Conservation (phyloP, 1,140 invertebrate genomes). For the Drosophila cardini region DNA sequence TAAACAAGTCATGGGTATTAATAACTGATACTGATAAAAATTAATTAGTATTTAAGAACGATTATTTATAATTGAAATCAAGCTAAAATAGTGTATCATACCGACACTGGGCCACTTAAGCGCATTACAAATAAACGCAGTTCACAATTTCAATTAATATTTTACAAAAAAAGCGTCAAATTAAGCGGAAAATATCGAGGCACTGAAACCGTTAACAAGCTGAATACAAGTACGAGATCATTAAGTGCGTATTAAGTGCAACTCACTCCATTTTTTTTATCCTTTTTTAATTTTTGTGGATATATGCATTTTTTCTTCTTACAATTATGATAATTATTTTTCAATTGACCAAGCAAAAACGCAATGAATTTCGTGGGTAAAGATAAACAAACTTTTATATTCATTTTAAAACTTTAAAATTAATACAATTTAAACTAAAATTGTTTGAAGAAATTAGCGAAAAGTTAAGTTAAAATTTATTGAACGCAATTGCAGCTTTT, state of each 20-base stretch:
- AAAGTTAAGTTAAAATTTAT: background rate
- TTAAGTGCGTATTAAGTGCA: slow-evolving; percentile 18
- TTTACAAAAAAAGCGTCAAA: slow-evolving; percentile 31
- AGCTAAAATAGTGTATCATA: slow-evolving; percentile 27
- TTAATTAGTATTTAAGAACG: slow-evolving; percentile 19
- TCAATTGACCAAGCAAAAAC: slow-evolving; percentile 50
- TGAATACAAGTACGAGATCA: slow-evolving; percentile 5
- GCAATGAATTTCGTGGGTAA: too few relatives aligned
- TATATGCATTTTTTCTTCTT: background rate
- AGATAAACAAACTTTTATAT: too few relatives aligned
- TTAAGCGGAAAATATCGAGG: background rate
- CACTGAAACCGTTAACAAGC: background rate
- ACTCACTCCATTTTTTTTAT: slow-evolving; percentile 7
- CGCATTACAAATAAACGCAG: slow-evolving; percentile 34
- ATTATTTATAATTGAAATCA: slow-evolving; percentile 51
- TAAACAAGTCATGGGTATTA: background rate
- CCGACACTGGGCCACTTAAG: slow-evolving; percentile 29
- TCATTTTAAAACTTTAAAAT: too few relatives aligned
- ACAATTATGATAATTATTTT: slow-evolving; percentile 63
- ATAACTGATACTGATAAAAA: slow-evolving; percentile 24
- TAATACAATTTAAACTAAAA: too few relatives aligned
- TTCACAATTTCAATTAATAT: slow-evolving; percentile 46
- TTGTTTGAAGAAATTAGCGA: background rate
- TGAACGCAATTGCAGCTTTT: background rate
- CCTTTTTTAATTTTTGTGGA: slow-evolving; percentile 6